phyloP scores from a whole-genome alignment of 2,113 vertebrate species.

The Cyanocitta stelleri region DNA sequence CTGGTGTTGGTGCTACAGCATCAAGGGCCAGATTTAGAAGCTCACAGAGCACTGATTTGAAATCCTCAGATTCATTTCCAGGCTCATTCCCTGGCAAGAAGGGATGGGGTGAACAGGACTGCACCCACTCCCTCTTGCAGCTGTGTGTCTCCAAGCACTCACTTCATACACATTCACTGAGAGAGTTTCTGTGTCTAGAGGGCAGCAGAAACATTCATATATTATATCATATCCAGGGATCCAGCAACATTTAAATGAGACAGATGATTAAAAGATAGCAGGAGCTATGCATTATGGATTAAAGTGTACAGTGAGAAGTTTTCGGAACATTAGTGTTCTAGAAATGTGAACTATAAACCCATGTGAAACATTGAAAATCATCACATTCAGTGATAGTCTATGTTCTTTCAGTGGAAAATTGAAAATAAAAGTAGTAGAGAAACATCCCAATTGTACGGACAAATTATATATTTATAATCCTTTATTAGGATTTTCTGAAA shows the following conservation, averaged over 20 bases:
- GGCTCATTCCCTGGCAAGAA: neutral
- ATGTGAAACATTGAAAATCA: neutral
- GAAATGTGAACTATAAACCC: conserved; percentile 2
- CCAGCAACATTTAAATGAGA: neutral
- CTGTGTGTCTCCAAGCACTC: neutral
- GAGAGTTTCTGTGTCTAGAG: conserved; percentile 14
- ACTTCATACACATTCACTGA: neutral
- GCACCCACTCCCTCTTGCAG: neutral
- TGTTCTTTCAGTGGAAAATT: neutral
- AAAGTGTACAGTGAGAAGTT: neutral
- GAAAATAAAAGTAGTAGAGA: neutral
- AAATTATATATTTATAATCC: neutral
- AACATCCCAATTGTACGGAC: neutral
- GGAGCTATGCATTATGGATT: neutral
- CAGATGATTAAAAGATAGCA: neutral
- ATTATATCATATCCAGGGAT: neutral
- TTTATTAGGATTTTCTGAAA: neutral
- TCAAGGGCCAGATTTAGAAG: neutral
- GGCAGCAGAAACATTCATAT: neutral
- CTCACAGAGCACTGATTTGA: neutral
- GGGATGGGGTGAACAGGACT: neutral
- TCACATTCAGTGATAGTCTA: neutral
- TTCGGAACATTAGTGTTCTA: neutral
- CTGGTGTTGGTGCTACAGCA: neutral
- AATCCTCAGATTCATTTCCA: neutral